Percentiles rank a stretch among this genome's conserved stretches.
Evolutionary conservation across 1,140 invertebrate genomes (phyloP).

Genomic region (Gonioctena quinquepunctata): DNA sequence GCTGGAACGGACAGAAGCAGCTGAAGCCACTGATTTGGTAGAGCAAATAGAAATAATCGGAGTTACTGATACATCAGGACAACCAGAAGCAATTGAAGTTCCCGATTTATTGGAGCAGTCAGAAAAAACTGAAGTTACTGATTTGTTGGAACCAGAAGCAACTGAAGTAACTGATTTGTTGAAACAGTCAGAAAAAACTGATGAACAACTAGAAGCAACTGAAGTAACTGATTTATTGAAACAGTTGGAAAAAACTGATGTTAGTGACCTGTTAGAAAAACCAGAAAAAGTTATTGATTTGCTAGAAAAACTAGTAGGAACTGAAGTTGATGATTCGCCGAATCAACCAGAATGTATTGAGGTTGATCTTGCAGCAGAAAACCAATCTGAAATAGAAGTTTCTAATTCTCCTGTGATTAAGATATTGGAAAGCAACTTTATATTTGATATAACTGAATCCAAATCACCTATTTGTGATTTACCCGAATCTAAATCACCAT

Average conservation of each 20-base stretch:
- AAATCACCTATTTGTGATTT: slow-evolving; percentile 15
- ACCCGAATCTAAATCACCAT: neutral
- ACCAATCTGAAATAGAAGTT: neutral
- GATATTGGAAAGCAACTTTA: neutral
- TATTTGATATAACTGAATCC: neutral
- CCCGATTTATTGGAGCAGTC: neutral
- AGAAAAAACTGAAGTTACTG: neutral
- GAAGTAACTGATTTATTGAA: neutral
- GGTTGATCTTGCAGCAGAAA: too few species aligned
- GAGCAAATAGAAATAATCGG: neutral
- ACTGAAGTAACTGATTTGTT: neutral
- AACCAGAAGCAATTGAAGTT: neutral
- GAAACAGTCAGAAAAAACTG: neutral
- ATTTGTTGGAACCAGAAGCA: neutral
- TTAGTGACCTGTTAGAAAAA: neutral
- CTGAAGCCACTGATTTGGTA: neutral
- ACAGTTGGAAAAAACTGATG: neutral
- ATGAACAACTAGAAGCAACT: neutral
- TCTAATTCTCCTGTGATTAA: slow-evolving; percentile 9
- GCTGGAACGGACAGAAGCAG: neutral
- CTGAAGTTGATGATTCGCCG: neutral
- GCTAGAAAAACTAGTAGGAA: neutral
- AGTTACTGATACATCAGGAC: neutral
- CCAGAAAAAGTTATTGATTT: neutral
- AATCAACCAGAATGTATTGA: neutral